Conservation (phyloP, 2,113 vertebrate genomes). For the Microtus montanus region DNA sequence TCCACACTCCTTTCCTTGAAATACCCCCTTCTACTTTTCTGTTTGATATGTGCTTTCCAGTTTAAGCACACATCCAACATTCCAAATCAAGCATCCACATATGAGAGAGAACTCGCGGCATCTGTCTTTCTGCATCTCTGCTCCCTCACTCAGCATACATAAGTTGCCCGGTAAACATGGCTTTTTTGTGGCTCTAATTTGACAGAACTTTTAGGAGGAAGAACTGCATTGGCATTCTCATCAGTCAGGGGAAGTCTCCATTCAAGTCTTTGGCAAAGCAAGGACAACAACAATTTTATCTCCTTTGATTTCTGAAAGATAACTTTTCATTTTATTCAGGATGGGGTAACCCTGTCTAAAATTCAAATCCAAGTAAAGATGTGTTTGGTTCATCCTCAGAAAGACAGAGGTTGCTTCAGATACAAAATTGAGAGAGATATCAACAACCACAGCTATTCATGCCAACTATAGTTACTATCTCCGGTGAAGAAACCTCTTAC, state of each 20-base stretch:
- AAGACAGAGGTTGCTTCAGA: slow-evolving; percentile 58
- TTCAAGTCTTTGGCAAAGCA: background rate
- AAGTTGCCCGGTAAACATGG: background rate
- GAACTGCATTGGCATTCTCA: slow-evolving; percentile 37
- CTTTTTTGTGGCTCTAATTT: slow-evolving; percentile 31
- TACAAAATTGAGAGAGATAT: slow-evolving; percentile 24
- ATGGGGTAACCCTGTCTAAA: background rate
- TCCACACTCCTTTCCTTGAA: no score
- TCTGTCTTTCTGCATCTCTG: no score
- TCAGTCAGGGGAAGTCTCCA: slow-evolving; percentile 7
- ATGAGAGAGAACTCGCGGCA: no score
- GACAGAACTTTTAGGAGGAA: slow-evolving; percentile 62
- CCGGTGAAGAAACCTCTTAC: background rate
- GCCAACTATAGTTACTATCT: background rate
- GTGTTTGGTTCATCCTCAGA: background rate
- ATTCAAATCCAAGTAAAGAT: slow-evolving; percentile 31
- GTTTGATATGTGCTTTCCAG: no score
- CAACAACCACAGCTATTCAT: background rate
- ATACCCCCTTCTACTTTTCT: no score
- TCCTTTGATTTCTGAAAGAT: slow-evolving; percentile 48
- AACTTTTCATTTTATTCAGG: slow-evolving; percentile 20
- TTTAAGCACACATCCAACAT: background rate
- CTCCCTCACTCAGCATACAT: background rate
- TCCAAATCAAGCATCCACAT: background rate
- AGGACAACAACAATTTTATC: slow-evolving; percentile 55